Evolutionary conservation across 53 echinoderm and acorn worm species (phyloP).

Genomic region (Holothuria scabra): DNA sequence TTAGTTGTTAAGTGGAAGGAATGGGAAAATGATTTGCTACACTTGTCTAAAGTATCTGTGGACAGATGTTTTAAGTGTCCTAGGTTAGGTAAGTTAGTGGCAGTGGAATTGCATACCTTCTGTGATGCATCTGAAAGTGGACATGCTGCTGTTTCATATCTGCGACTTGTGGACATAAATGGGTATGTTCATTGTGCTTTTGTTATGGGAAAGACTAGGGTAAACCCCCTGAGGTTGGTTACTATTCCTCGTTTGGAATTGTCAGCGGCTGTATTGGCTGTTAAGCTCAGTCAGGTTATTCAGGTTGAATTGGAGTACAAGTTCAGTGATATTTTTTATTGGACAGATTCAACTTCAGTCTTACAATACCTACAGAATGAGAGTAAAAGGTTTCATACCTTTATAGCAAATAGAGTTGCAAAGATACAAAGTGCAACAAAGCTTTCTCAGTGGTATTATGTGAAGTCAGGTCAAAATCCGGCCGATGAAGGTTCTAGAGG

Average conservation of each 20-base stretch:
- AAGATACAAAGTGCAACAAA: slow-evolving; percentile 44
- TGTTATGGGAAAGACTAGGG: slow-evolving; percentile 59
- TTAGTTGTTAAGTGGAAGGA: slow-evolving; percentile 35
- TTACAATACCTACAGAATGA: slow-evolving; percentile 60
- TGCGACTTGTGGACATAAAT: slow-evolving; percentile 29
- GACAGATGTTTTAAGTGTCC: slow-evolving; percentile 55
- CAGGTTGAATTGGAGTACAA: slow-evolving; percentile 29
- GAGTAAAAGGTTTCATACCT: slow-evolving; percentile 55
- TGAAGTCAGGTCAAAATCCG: background rate
- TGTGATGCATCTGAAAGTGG: slow-evolving; percentile 63
- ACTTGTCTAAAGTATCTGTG: slow-evolving; percentile 23
- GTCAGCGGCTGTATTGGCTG: slow-evolving; percentile 56
- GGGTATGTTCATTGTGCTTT: slow-evolving; percentile 44
- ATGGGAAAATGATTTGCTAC: slow-evolving; percentile 46
- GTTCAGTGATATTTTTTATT: slow-evolving; percentile 22
- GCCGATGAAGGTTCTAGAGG: slow-evolving; percentile 49
- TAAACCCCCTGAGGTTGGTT: slow-evolving; percentile 54
- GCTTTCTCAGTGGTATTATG: no score
- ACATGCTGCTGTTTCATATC: slow-evolving; percentile 61
- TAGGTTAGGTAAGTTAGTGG: background rate
- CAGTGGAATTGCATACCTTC: slow-evolving; percentile 50
- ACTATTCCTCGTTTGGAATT: slow-evolving; percentile 63
- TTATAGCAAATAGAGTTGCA: slow-evolving; percentile 62
- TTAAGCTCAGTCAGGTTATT: background rate
- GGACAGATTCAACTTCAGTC: slow-evolving; percentile 64